Conservation (phyloP, 2,113 vertebrate species). For the Hippoglossus stenolepis region DNA sequence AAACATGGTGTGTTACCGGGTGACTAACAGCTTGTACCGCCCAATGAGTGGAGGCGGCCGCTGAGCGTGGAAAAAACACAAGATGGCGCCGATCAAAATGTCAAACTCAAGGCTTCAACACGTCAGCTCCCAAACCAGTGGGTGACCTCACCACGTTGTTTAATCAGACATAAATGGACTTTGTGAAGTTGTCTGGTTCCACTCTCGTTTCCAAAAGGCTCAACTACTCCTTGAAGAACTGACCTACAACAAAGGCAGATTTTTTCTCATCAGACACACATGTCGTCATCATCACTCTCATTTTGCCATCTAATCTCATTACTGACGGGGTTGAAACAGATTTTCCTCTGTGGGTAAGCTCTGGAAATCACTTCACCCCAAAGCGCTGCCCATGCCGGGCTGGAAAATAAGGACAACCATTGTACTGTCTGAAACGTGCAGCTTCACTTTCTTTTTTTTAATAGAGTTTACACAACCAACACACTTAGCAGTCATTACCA, state of each 20-base stretch:
- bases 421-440: conserved; percentile 33
- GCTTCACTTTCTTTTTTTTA: conserved; percentile 8
- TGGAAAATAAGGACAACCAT: conserved; percentile 55
- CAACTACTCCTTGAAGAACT: neutral
- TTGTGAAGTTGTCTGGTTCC: neutral
- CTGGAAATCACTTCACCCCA: conserved; percentile 34
- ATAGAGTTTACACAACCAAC: conserved; percentile 28
- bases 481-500: conserved; percentile 24
- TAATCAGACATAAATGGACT: neutral
- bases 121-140: too few relatives aligned
- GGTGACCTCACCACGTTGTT: neutral
- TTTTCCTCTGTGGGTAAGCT: conserved; percentile 50
- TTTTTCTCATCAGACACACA: neutral
- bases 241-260: neutral
- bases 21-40: too few relatives aligned
- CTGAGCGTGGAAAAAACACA: too few relatives aligned
- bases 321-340: conserved; percentile 22
- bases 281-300: conserved; percentile 19
- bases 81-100: too few relatives aligned
- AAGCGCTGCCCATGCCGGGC: conserved; percentile 24
- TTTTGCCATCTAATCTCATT: conserved; percentile 60
- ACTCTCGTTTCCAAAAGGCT: neutral
- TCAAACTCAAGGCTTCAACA: too few relatives aligned
- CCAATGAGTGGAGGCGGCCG: too few relatives aligned
- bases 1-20: too few relatives aligned